Base-by-base conservation (phyloP, 2,888 invertebrate genomes). In the Cheilosia vernalis region DNA sequence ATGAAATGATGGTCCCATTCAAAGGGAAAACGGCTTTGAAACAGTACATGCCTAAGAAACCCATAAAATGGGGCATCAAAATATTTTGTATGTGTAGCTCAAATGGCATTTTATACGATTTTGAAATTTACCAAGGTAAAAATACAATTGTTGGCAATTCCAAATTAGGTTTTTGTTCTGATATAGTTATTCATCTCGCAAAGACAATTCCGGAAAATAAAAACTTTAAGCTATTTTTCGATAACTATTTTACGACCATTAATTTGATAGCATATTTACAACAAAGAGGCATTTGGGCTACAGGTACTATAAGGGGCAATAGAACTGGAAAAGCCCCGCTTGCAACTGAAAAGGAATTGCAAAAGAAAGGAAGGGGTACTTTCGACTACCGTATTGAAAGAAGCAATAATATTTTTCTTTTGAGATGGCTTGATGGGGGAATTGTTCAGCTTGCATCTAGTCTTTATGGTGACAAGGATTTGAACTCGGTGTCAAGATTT, bases 301-400 rank as follows among this genome's bases (percentile, higher is more conserved):
- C 49, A n/a, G 60, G 58, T 2, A 76, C 66, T 51, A 67, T 81
- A n/a, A 69, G 74, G 61, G 61, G 24, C 17, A 81, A 76, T 70
- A n/a, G 47, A 76, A 53, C 63, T 10, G 63, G 56, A 10, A 78
- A 70, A 56, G 55, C 44, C 6, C 1, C 13, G 2, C 19, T 76
- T 7, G 21, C 53, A 40, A 51, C 58, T 24, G 64, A 74, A 64
- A 64, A 74, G 10, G 55, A 66, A 27, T 51, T 74, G 4, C 47
- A 44, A 51, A 56, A 47, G 42, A 27, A 30, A 64, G 66, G 74
- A 15, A 40, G 4, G n/a, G 74, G 56, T 37, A 49, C 33, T 33
- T 74, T 49, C 44, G 74, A 53, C 47, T 64, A 74, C 66, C 58
- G 64, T 66, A 49, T 74, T 33, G 56, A 56, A 30, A 56, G 51